Base-by-base conservation (phyloP, 2,797 vertebrate species). In the Cynodonichthys magdalenae region DNA sequence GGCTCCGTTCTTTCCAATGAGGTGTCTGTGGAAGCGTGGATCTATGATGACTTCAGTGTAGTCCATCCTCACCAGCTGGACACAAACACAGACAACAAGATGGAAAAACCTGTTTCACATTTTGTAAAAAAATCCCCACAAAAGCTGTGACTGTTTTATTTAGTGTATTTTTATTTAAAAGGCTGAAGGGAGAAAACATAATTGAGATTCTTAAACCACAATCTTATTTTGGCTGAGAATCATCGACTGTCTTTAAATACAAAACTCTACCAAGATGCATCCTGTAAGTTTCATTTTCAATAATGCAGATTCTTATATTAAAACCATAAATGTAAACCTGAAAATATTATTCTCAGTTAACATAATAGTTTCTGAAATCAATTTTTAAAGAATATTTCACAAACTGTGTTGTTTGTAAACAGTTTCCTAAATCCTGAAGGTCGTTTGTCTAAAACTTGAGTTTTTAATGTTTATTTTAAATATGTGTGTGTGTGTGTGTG, bases 1-100 rank as follows among this genome's bases (percentile, higher is more conserved):
- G 15, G 84, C 79, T 15, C 94, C 93, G 3, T 94, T 95, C 74
- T 95, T 95, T 39, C 92, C 92, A 17, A 93, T 94, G 29, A 95
- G 91, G 75, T 94, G 93, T 60, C 93, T 91, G 69, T 95, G 92
- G 84, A 95, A 94, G 42, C 93, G 93, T 74, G 91, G 94, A 53
- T 95, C 92, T 31, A 95, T 91, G 67, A 87, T 92, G 69, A 95
- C 90, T 65, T 95, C 94, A 0, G 92, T 91, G 87, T 93, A 94
- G 86, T 96, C 93, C 93, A 95, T 95, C 81, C 90, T 91, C 46
- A 89, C 89, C 74, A 94, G 89, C 94, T 95, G 72, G 19, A 74
- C 31, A 69, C 58, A 65, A 2, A 63, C 17, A 9, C 17, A 15
- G 34, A 47, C 24, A 29, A 4, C 9, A 53, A 31, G 17, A n/a